These are phyloP conservation scores for Drosophila helvetica DNA, from an alignment of 2,888 invertebrate genomes.

Conservation along the genomic window DNA sequence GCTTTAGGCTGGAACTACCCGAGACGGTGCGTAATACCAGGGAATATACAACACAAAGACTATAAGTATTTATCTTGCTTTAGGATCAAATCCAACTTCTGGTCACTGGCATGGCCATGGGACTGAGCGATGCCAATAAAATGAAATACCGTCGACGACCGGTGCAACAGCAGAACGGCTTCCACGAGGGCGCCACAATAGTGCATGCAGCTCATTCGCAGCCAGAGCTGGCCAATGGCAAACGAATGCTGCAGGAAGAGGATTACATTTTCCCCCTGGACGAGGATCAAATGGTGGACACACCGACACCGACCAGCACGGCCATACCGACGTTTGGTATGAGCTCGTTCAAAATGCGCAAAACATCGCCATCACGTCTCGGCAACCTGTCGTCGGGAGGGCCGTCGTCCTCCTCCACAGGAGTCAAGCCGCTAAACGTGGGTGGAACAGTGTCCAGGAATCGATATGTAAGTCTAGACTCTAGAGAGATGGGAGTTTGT, in stretches of 20 bases:
- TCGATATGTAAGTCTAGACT: slow-evolving; percentile 65
- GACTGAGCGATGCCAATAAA: slow-evolving; percentile 87
- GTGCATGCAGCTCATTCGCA: slow-evolving; percentile 58
- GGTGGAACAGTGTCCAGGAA: slow-evolving; percentile 45
- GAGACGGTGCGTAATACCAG: slow-evolving; percentile 86
- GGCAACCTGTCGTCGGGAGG: slow-evolving; percentile 49
- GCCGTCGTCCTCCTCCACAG: slow-evolving; percentile 30
- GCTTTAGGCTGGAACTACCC: slow-evolving; percentile 93
- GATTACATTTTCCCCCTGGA: slow-evolving; percentile 94
- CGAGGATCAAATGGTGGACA: slow-evolving; percentile 87
- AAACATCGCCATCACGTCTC: slow-evolving; percentile 85
- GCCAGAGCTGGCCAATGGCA: slow-evolving; percentile 60
- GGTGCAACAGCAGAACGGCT: slow-evolving; percentile 55
- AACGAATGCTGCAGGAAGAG: slow-evolving; percentile 85
- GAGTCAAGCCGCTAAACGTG: slow-evolving; percentile 45
- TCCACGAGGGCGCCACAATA: slow-evolving; percentile 47
- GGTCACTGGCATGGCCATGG: slow-evolving; percentile 91
- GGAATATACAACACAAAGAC: too few relatives aligned
- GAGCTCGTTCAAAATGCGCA: slow-evolving; percentile 84
- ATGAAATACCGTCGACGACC: slow-evolving; percentile 84
- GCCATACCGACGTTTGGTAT: slow-evolving; percentile 80
- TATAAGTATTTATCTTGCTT: too few relatives aligned
- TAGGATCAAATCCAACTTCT: slow-evolving; percentile 88
- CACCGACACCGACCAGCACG: slow-evolving; percentile 71
- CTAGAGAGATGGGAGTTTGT: not conserved